Base-by-base conservation (phyloP, 1,140 invertebrate genomes). In the Formica exsecta region DNA sequence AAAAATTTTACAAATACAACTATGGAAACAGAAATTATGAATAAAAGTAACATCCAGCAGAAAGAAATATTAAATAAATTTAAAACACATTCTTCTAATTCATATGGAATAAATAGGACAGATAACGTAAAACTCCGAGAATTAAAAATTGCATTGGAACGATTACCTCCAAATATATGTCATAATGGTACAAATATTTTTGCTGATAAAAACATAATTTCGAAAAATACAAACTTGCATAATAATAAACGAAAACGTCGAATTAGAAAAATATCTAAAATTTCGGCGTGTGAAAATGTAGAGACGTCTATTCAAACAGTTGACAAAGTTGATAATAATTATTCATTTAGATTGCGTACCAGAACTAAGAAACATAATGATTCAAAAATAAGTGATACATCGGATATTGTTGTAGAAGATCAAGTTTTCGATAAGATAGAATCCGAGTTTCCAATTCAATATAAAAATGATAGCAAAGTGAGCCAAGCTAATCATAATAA, bases 131-230 rank as follows among this genome's bases (percentile, higher is more conserved):
- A 81, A 36, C 4, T 73, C 9, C 7, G 22, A 25, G 38, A 81
- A 59, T 0, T 73, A 36, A 73, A 22, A 61, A 8, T 81, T 22
- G 0, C 32, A 44, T 32, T 81, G 11, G 51, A 81, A 16, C 79
- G 38, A 36, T 73, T 81, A 44, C 25, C 79, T 41, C 3, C 36
- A 0, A 59, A 71, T 57, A 0, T 59, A 22, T 41, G 5, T 71
- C 3, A 13, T 71, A 29, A 73, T 8, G 6, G 29, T 54, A 68
- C 13, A 19, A 68, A 38, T 68, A 19, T 19, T 79, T 36, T n/a
- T 29, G 9, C 8, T 16, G 48, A 41, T 79, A 68, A 32, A 44
- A 41, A 71, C 16, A 44, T 61, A 13, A 61, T n/a, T 59, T 59
- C 19, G 1, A 16, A 19, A 7, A 32, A 81, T 61, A 36, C 6